Base-by-base conservation (phyloP, 2,797 vertebrate genomes). In the Microhierax caerulescens region DNA sequence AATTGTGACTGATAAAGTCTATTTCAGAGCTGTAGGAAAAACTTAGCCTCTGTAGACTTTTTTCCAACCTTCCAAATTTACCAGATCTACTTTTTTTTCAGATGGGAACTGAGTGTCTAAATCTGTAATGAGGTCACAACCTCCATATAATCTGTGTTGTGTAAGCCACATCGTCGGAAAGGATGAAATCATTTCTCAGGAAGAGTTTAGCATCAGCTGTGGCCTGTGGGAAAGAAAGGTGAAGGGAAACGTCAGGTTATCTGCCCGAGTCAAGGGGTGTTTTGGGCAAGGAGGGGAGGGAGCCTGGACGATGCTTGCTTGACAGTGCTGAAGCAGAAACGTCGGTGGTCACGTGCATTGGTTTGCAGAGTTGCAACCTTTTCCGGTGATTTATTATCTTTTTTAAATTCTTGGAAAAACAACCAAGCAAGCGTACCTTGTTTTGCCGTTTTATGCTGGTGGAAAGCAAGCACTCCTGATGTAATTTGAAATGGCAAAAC, bases 101-200 rank as follows among this genome's bases (percentile, higher is more conserved):
- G 54, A n/a, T 60, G 73, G 34, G 39, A 92, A 48, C n/a, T 2
- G n/a, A 24, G 60, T 68, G 24, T 73, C 88, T 82, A 56, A 85
- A 67, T 83, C 23, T 59, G 63, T 64, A 39, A 70, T 2, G 36
- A 94, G 82, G 74, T 73, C 56, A 22, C 1, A 34, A 57, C 90
- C 85, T 88, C 78, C 56, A 11, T 8, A 27, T 5, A 30, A 27
- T 32, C 67, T 50, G 59, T 57, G 50, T 47, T 82, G 51, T 41
- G 36, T 68, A 54, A 90, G 43, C 61, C 53, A 36, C 12, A 1
- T 50, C 47, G 20, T 36, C 0, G 3, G 78, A 72, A 89, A 57
- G 84, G 88, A 22, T 93, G 84, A 77, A 93, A 77, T 92, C 0
- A 57, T 86, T 90, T 84, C 68, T 90, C 74, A 92, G 74, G 81